Base-by-base conservation (phyloP, 1,140 invertebrate species). In the Pinna nobilis region DNA sequence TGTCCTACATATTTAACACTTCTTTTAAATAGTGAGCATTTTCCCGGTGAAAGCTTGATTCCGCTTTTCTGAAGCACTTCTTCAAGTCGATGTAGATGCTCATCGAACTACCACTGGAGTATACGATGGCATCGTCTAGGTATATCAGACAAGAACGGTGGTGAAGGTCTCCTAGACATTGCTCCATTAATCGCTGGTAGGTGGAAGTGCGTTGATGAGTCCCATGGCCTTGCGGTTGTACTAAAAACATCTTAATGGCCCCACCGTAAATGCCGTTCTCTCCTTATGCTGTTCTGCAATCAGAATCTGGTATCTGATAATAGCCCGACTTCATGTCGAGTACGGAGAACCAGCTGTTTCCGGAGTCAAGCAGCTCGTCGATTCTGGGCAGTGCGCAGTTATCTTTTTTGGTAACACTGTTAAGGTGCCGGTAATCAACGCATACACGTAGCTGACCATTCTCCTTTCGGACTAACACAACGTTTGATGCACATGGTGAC, bases 351-450 rank as follows among this genome's bases (percentile, higher is more conserved):
- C 87, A 81, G n/a, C 69, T 85, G 11, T 77, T 81, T 5, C 86
- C 88, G 0, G 75, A 23, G 13, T 84, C 69, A 0, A 92, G 63
- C 5, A 79, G 76, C 15, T 90, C 89, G 20, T 91, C 87, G 39
- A 92, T 90, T 1, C 82, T 59, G 0, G 90, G 91, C 5, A 92
- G 65, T 78, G 91, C 91, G 78, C 89, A 92, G 49, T 71, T 81
- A 77, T 92, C 91, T 49, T 83, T 78, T 0, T 85, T 80, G 0
- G 87, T 91, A 0, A 60, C 79, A 64, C 18, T 13, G 74, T 92
- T 92, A n/a, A 92, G 47, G 25, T 64, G 51, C 39, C 90, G 55
- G 75, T 84, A 92, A 79, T 92, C 90, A 3, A 91, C 70, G 70
- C 84, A 89, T 37, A 82, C 51, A 20, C 78, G 70, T 90, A 67